Conservation (phyloP, 2,113 vertebrate species). For the Spheniscus mendiculus region DNA sequence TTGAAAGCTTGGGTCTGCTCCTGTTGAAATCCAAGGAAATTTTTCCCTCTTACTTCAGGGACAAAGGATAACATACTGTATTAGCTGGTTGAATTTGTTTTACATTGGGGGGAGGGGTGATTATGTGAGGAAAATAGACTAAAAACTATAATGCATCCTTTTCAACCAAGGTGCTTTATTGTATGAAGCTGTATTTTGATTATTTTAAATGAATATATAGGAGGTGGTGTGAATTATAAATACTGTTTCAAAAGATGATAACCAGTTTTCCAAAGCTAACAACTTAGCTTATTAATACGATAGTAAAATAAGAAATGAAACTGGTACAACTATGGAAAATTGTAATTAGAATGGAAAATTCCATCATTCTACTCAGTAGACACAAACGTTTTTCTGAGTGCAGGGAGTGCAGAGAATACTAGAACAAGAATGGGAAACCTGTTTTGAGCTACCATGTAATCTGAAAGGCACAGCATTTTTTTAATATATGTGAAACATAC, state of each 20-base stretch:
- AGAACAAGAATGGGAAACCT: conserved; percentile 62
- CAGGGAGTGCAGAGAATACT: conserved; percentile 20
- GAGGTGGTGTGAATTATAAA: conserved; percentile 21
- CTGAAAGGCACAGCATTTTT: conserved; percentile 42
- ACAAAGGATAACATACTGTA: background rate
- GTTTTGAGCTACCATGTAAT: conserved; percentile 54
- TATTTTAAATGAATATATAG: background rate
- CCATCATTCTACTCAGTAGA: conserved; percentile 25
- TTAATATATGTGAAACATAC: conserved; percentile 58
- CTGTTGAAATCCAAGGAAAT: conserved; percentile 23
- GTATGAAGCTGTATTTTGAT: background rate
- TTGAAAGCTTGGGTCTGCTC: conserved; percentile 30
- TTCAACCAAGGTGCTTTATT: background rate
- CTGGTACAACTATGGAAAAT: conserved; percentile 51
- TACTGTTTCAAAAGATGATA: conserved; percentile 37
- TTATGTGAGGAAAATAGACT: conserved; percentile 14
- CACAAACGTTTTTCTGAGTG: conserved; percentile 60
- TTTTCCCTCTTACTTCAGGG: conserved; percentile 4
- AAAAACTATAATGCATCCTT: conserved; percentile 24
- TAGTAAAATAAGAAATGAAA: conserved; percentile 52
- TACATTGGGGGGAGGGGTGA: background rate
- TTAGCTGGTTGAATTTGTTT: background rate
- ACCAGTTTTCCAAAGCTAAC: conserved; percentile 34
- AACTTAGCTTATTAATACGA: background rate
- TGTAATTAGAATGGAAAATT: conserved; percentile 65